Evolutionary conservation across 2,113 vertebrate species (phyloP).

Genomic region (Megaceryle maxima): DNA sequence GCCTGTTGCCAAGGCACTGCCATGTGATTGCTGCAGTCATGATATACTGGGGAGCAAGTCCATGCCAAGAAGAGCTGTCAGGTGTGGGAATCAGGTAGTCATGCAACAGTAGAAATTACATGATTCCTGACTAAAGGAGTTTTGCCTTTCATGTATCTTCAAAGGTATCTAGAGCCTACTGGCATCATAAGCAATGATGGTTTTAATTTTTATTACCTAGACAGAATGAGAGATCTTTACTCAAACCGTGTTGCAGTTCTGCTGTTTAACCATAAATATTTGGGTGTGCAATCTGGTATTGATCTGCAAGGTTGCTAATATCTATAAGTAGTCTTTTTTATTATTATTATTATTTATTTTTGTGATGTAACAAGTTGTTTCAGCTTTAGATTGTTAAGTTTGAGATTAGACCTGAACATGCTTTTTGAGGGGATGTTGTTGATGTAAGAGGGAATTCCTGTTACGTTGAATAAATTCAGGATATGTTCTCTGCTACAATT

Average conservation of each 20-base stretch:
- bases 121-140: not conserved
- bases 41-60: not conserved
- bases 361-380: not conserved
- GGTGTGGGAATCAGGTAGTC: not conserved
- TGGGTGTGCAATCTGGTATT: not conserved
- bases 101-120: not conserved
- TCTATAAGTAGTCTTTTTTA: not conserved
- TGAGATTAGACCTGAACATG: not conserved
- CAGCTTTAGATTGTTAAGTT: not conserved
- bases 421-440: not conserved
- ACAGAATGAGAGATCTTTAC: not conserved
- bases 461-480: not conserved
- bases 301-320: not conserved
- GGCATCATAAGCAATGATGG: not conserved
- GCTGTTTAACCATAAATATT: conserved; percentile 29
- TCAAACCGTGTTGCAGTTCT: not conserved
- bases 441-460: not conserved
- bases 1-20: not conserved
- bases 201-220: not conserved
- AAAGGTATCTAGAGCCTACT: not conserved
- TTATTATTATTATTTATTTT: not conserved
- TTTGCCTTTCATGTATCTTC: not conserved
- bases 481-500: not conserved
- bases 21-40: not conserved
- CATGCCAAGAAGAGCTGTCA: not conserved